Conservation (phyloP, 2,797 vertebrate species). For the Alcedo atthis region DNA sequence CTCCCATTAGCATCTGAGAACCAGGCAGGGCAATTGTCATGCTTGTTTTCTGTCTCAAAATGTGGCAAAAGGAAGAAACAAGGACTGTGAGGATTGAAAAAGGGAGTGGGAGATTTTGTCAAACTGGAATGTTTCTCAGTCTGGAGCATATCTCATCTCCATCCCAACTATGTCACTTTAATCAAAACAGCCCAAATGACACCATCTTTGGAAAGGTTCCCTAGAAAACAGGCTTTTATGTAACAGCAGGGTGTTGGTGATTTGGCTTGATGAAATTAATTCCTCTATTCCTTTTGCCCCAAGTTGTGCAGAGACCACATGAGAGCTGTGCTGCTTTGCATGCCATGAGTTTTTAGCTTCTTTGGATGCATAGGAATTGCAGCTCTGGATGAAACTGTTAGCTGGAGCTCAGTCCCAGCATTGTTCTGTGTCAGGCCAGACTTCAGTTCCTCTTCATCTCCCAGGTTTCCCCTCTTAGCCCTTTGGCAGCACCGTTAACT, state of each 20-base stretch:
- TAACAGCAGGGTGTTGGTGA: constrained; percentile 24
- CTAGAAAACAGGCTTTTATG: neutral
- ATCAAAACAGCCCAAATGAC: constrained; percentile 4
- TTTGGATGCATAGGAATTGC: neutral
- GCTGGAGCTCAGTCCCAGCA: constrained; percentile 10
- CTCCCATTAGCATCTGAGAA: neutral
- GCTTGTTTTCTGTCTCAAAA: constrained; percentile 4
- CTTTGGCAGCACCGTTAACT: neutral
- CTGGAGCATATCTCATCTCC: neutral
- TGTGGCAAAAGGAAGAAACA: neutral
- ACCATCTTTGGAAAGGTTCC: constrained; percentile 3
- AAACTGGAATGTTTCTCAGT: neutral
- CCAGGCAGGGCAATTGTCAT: neutral
- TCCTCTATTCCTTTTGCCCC: constrained; percentile 5
- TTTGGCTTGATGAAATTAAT: constrained; percentile 11
- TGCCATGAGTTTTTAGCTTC: neutral
- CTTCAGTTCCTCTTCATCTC: constrained; percentile 5
- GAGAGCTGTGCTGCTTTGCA: constrained; percentile 2
- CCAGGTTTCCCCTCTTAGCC: neutral
- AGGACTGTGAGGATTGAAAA: neutral
- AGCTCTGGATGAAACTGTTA: neutral
- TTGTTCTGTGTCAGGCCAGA: neutral
- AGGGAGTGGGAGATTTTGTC: constrained; percentile 12
- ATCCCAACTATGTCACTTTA: neutral
- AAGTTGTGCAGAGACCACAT: neutral